phyloP scores from a whole-genome alignment of 2,113 vertebrate genomes.

The Rhynchomys soricoides region DNA sequence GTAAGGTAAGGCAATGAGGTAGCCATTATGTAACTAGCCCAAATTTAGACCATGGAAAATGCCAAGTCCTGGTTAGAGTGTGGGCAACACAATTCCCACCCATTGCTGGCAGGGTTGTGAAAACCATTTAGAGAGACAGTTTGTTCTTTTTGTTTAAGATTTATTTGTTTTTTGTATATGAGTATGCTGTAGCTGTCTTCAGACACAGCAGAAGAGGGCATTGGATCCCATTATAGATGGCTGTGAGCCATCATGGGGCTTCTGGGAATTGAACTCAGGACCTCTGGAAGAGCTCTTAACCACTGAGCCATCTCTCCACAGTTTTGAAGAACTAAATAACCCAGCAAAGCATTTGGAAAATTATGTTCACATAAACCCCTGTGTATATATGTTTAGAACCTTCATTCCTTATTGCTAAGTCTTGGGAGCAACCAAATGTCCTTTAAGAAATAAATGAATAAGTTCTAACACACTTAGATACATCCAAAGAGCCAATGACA shows the following conservation, averaged over 20 bases:
- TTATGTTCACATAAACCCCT: background rate
- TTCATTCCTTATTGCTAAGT: background rate
- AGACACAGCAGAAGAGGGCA: too few relatives aligned
- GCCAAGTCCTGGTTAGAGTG: background rate
- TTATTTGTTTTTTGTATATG: too few relatives aligned
- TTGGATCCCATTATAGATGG: too few relatives aligned
- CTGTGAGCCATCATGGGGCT: too few relatives aligned
- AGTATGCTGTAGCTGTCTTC: too few relatives aligned
- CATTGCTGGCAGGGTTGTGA: background rate
- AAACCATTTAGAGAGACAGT: background rate
- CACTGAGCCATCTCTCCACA: too few relatives aligned
- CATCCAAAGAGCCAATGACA: background rate
- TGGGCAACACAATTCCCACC: background rate
- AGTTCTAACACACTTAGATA: background rate
- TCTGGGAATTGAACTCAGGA: too few relatives aligned
- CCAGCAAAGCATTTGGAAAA: background rate
- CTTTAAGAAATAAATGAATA: background rate
- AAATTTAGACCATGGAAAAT: background rate
- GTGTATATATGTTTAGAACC: background rate
- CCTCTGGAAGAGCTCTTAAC: too few relatives aligned
- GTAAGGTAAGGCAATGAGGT: background rate
- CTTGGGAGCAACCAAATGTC: background rate
- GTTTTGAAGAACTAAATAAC: background rate
- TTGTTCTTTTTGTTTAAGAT: too few relatives aligned
- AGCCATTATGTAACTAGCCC: background rate